Evolutionary conservation across 1,140 invertebrate genomes (phyloP), one percentile per base, ranked within the genome.

Genomic region (Teleopsis dalmanni): DNA sequence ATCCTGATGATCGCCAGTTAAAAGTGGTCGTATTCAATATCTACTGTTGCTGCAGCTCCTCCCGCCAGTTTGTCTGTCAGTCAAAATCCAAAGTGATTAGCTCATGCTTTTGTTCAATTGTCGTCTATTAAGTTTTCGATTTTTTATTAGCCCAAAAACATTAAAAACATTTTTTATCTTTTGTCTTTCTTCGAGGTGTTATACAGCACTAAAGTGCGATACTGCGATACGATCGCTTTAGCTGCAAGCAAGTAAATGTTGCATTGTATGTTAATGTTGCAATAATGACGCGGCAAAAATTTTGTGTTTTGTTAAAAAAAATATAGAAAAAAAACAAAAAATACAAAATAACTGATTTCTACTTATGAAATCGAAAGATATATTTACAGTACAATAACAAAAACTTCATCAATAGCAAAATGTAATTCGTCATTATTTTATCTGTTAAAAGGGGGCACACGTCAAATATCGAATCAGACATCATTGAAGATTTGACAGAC

Each of bases 241-340:
- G 41, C 41, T 21, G 23, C 5, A 13, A 14, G 19, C 26, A 43
- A 25, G 10, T 31, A 43, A 13, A 31, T 7, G 27, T 29, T n/a
- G n/a, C n/a, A n/a, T n/a, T n/a, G n/a, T n/a, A n/a, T n/a, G 59
- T 57, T 65, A 57, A 66, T 65, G 62, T 65, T 65, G 63, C 62
- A 65, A 65, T 58, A 66, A 65, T 65, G 62, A 65, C 59, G 53
- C 50, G 57, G 31, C 31, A 35, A 37, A 50, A 43, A 34, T 22
- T 37, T 14, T 37, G 35, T 43, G 16, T 16, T n/a, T n/a, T n/a
- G n/a, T n/a, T n/a, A n/a, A n/a, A n/a, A n/a, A n/a, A n/a, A n/a
- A n/a, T n/a, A n/a, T 27, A 21, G 41, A 16, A 43, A 34, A 43
- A 43, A 43, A 25, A 31, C 41, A 29, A 29, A 43, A 43, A 43